Evolutionary conservation across 1,140 invertebrate genomes (phyloP), one percentile per base, ranked within the genome.

Genomic region (Oryctes rhinoceros): DNA sequence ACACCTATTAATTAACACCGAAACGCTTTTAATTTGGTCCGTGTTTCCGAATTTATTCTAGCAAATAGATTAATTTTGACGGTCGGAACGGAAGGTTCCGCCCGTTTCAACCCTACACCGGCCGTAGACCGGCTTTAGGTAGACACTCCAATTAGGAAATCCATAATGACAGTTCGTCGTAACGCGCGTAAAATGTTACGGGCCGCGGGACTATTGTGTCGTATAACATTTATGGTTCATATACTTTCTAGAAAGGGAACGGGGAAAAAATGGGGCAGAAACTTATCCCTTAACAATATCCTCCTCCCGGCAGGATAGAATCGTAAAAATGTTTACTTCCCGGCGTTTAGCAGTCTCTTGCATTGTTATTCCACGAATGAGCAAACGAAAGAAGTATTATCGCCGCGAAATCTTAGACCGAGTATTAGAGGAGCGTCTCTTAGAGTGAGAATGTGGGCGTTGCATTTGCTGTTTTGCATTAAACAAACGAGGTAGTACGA

Each of bases 221-320:
- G 15, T 71, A 71, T 71, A 71, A 71, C 65, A 71, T 71, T 71
- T 71, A 71, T 71, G 65, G 65, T 71, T 71, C 65, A 71, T 71
- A 71, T 71, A 71, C 20, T 35, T 71, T 71, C 35, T 5, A 59
- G 53, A 59, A 59, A 59, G 39, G 5, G 39, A 7, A 44, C 5
- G 39, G 9, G 39, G 39, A n/a, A 30, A 30, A 30, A 30, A 30
- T 30, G 24, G 24, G 18, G 35, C 30, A 30, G 37, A 37, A 71
- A 71, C 30, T 71, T 71, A 71, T 71, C 7, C 18, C 65, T 71
- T 71, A 15, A 71, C 7, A 71, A 37, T 71, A 71, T 13, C 18
- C n/a, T 71, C 2, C 20, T 30, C n/a, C 62, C 0, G 20, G 1
- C 9, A 1, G 18, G 35, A 71, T 24, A 4, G 65, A 71, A 71